Conservation (phyloP, 2,797 vertebrate species). For the Hapalemur alaotrensis region DNA sequence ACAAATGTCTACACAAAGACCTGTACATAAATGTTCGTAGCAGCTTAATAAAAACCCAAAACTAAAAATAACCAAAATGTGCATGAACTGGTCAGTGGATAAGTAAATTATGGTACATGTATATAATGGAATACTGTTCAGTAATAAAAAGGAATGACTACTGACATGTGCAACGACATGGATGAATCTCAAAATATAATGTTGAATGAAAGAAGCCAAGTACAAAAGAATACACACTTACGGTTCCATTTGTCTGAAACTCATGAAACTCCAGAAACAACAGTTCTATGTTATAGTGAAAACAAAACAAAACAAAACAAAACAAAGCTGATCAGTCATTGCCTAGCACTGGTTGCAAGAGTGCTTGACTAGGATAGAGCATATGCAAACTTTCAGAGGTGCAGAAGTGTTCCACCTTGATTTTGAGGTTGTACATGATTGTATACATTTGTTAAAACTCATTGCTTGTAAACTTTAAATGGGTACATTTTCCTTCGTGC, state of each 20-base stretch:
- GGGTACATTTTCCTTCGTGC: neutral
- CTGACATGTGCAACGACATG: neutral
- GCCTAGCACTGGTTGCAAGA: neutral
- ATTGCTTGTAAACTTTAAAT: neutral
- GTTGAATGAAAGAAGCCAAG: neutral
- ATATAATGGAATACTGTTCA: neutral
- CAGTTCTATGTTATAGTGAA: neutral
- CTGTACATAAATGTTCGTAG: neutral
- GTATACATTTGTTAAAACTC: neutral
- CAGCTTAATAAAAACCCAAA: neutral
- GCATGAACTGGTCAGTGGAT: neutral
- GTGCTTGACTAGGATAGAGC: neutral
- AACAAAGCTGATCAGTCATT: neutral
- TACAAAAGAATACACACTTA: neutral
- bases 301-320: neutral
- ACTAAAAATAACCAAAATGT: neutral
- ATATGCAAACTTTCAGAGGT: neutral
- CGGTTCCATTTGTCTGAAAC: neutral
- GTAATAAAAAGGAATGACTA: neutral
- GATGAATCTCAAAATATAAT: neutral
- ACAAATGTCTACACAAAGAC: neutral
- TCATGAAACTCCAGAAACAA: neutral
- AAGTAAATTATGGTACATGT: neutral
- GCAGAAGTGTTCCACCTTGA: neutral
- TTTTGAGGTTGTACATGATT: neutral